Base-by-base conservation (phyloP, 2,113 vertebrate genomes). In the Thalassoma bifasciatum region DNA sequence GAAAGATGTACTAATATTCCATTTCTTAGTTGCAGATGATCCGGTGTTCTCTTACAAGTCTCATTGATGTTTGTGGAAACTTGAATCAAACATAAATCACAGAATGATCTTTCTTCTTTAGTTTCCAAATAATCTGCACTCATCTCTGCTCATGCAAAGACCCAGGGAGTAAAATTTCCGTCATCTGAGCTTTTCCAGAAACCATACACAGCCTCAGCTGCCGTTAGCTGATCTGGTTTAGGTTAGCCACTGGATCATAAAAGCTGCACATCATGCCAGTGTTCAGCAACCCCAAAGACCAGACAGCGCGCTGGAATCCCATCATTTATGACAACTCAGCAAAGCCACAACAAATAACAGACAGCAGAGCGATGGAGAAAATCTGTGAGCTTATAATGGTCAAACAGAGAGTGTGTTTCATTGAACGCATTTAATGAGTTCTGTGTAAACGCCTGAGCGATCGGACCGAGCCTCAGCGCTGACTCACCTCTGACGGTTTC, bases 401-500 rank as follows among this genome's bases (percentile, higher is more conserved):
- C 56, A 56, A 71, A 83, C 36, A 71, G 44, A 77, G 37, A 42
- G 24, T 71, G 69, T 6, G 13, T 64, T 63, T 73, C 72, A 66
- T 66, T 66, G 37, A 49, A 65, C 66, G 54, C 56, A 71, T n/a
- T 53, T 22, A 24, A 49, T 36, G n/a, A n/a, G n/a, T n/a, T 37
- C 23, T 47, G 13, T 54, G 34, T 5, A 22, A 49, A 47, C 26
- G 54, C n/a, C 5, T 9, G 66, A 64, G 66, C 67, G 66, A 70
- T n/a, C 51, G 56, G 64, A 14, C 23, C 52, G 10, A 64, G 10
- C 9, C 60, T 76, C 47, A 8, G 34, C 26, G 19, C 8, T 21
- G 16, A 76, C 93, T 0, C 76, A 99, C 97, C 96, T 98, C 97
- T 22, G 97, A 99, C 8, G 96, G 97, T 80, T 97, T 98, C 94